Evolutionary conservation across 2,888 invertebrate species (phyloP).

Genomic region (Dysmachus trigonus): DNA sequence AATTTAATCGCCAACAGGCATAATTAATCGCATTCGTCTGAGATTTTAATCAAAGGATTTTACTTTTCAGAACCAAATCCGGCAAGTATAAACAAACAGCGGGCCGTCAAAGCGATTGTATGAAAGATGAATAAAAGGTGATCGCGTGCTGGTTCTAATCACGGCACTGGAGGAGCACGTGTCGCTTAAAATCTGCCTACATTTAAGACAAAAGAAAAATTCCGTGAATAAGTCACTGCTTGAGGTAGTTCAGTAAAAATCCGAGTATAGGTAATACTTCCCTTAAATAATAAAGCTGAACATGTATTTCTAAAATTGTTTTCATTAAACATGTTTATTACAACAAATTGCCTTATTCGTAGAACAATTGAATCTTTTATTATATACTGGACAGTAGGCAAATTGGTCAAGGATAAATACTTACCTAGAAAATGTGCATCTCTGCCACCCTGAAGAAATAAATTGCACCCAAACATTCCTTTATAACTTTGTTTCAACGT

Average conservation of each 20-base stretch:
- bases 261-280: neutral
- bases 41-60: slow-evolving; percentile 12
- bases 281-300: neutral
- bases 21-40: slow-evolving; percentile 4
- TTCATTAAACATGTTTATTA: neutral
- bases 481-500: slow-evolving; percentile 26
- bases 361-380: neutral
- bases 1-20: neutral
- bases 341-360: neutral
- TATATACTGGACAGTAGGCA: neutral
- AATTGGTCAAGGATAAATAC: neutral
- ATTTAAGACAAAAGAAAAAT: slow-evolving; percentile 18
- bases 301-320: neutral
- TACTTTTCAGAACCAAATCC: neutral
- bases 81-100: slow-evolving; percentile 19
- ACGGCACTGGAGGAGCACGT: neutral
- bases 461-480: slow-evolving; percentile 13
- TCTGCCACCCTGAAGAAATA: neutral
- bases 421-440: neutral
- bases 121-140: slow-evolving; percentile 10
- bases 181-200: neutral
- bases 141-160: slow-evolving; percentile 35
- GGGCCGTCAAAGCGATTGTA: slow-evolving; percentile 4
- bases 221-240: slow-evolving; percentile 3
- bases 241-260: neutral